Percentiles rank a stretch among this genome's conserved stretches.
Evolutionary conservation across 1,140 invertebrate species (phyloP).

Genomic region (Microvelia longipes): DNA sequence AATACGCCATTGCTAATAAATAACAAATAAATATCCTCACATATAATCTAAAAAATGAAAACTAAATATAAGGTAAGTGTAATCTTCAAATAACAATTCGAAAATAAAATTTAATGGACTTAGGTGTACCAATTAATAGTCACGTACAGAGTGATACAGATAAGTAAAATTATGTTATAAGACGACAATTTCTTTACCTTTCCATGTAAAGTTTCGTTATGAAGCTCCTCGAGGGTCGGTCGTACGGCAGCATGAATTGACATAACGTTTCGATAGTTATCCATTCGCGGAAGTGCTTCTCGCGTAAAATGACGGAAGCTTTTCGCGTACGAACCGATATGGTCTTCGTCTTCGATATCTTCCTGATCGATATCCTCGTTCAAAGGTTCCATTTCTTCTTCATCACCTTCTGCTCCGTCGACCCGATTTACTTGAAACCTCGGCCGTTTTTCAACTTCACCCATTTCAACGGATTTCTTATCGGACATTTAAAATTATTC

Average conservation of each 20-base stretch:
- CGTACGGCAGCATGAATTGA: conserved; percentile 71
- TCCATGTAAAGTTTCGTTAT: conserved; percentile 62
- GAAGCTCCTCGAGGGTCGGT: conserved; percentile 83
- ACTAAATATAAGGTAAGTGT: too few species aligned
- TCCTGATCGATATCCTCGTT: conserved; percentile 25
- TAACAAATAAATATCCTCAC: too few species aligned
- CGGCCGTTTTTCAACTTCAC: conserved; percentile 28
- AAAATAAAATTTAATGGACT: too few species aligned
- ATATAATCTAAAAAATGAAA: too few species aligned
- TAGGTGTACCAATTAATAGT: too few species aligned
- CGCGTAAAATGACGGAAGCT: conserved; percentile 76
- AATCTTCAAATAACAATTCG: too few species aligned
- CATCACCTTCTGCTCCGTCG: conserved; percentile 30
- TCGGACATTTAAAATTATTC: neutral
- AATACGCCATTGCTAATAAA: too few species aligned
- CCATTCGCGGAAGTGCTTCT: conserved; percentile 75
- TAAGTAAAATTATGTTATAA: neutral
- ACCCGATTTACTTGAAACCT: conserved; percentile 43
- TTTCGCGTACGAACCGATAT: conserved; percentile 60
- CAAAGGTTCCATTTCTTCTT: conserved; percentile 30
- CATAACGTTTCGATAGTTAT: conserved; percentile 88
- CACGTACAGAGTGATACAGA: too few species aligned
- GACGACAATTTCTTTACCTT: conserved; percentile 43
- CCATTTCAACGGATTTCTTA: conserved; percentile 9
- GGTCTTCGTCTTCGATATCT: conserved; percentile 27